phyloP scores from a whole-genome alignment of 2,113 vertebrate genomes.

The Coptodon rendalli region DNA sequence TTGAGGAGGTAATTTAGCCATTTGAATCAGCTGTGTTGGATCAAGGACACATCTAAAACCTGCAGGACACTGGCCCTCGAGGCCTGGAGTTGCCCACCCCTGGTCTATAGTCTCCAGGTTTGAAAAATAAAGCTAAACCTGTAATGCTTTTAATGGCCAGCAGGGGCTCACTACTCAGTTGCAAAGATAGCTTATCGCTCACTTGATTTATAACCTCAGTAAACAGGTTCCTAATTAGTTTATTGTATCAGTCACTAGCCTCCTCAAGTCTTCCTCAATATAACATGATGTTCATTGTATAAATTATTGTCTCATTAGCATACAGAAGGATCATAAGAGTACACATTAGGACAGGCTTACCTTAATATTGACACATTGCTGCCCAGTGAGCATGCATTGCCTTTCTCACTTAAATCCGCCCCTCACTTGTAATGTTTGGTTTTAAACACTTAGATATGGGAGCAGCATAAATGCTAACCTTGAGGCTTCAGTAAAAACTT shows the following conservation, averaged over 20 bases:
- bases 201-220: not conserved
- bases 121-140: not conserved
- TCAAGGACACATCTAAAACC: not conserved
- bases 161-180: not conserved
- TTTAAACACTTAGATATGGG: not conserved
- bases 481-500: not conserved
- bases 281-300: not conserved
- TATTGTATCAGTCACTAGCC: not conserved
- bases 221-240: not conserved
- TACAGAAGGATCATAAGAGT: not conserved
- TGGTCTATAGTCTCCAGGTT: not conserved
- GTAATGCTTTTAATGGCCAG: not conserved
- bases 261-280: not conserved
- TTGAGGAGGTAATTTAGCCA: fast-evolving
- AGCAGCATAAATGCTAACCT: not conserved
- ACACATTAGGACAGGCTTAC: not conserved
- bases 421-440: not conserved
- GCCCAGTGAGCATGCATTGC: not conserved
- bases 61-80: fast-evolving
- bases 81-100: not conserved
- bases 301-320: not conserved
- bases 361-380: not conserved
- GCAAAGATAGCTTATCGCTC: not conserved
- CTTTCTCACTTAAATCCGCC: not conserved
- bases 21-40: not conserved